Base-by-base conservation (phyloP, 2,113 vertebrate genomes). In the Morone chrysops region DNA sequence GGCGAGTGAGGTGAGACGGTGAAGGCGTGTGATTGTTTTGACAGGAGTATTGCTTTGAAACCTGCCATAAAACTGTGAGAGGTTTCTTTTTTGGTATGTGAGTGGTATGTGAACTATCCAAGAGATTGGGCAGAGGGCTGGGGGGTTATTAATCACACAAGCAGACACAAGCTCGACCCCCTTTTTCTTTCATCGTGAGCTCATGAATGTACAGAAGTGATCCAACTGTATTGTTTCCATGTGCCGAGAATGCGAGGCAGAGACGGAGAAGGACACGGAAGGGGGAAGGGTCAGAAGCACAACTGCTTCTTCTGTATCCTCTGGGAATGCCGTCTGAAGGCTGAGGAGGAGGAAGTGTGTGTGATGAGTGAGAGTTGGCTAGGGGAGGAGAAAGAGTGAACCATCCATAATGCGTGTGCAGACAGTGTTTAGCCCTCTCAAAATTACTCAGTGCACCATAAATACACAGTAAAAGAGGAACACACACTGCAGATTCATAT, bases 381-480 rank as follows among this genome's bases (percentile, higher is more conserved):
- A 43, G 22, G 73, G 47, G 13, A 18, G 61, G 70, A 56, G 25
- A 65, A 38, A 38, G 56, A 25, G 48, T 54, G 60, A 70, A 51
- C 18, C 13, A 47, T 36, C 36, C 25, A 1, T 12, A 62, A 4
- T 54, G 61, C 17, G n/a, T 62, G 67, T 36, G 36, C 65, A 69
- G 84, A 53, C 59, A 61, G 61, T 43, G 4, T 63, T 62, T 5
- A 63, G 25, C 20, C 2, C 20, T 62, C 59, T 82, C 69, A 79
- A 62, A 31, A 82, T 82, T 53, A 66, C 63, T 56, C 22, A 22
- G 1, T 20, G 8, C 41, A 36, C 74, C 65, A 67, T 74, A 71
- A 85, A 87, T 63, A 67, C 50, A 60, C 40, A 6, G 75, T 51
- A 60, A 93, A 95, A 94, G 91, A 92, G 92, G 94, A 95, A 95